Percentiles rank a stretch among this genome's conserved stretches.
Conservation (phyloP, 2,113 vertebrate genomes). For the Chloropsis cyanopogon region DNA sequence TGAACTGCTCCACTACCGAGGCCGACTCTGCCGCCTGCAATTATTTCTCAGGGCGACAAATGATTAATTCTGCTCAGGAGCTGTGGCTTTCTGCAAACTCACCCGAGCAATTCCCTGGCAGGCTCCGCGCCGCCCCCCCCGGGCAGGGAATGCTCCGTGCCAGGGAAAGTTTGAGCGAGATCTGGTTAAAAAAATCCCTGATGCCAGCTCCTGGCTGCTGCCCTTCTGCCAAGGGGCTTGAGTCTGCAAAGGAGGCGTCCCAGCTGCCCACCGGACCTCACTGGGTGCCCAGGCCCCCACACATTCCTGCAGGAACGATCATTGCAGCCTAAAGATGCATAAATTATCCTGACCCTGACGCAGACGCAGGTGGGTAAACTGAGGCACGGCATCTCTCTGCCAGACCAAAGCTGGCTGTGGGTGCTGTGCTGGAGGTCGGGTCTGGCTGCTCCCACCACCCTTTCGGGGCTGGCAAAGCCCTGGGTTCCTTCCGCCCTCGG, state of each 20-base stretch:
- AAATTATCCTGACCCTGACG: accelerated
- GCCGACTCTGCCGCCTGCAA: background rate
- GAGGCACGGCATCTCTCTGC: background rate
- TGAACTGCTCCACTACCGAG: accelerated
- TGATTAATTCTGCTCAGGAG: constrained; percentile 42
- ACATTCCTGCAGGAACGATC: background rate
- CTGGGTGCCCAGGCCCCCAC: background rate
- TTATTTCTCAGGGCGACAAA: constrained; percentile 6
- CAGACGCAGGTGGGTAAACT: background rate
- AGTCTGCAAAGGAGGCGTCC: background rate
- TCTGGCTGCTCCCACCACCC: background rate
- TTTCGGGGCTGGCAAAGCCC: background rate
- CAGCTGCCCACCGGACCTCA: background rate
- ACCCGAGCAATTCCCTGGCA: background rate
- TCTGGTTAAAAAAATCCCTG: background rate
- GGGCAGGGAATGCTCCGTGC: background rate
- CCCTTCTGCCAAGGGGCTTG: background rate
- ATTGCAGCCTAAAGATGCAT: too few relatives aligned
- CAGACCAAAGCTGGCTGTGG: accelerated
- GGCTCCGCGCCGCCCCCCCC: background rate
- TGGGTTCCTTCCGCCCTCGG: background rate
- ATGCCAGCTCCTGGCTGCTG: background rate
- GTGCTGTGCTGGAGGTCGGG: accelerated
- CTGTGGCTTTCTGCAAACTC: constrained; percentile 39
- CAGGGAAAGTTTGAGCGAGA: background rate